These are phyloP conservation scores for Syrmaticus mikado DNA, from an alignment of 2,113 vertebrate genomes.

Conservation along the genomic window DNA sequence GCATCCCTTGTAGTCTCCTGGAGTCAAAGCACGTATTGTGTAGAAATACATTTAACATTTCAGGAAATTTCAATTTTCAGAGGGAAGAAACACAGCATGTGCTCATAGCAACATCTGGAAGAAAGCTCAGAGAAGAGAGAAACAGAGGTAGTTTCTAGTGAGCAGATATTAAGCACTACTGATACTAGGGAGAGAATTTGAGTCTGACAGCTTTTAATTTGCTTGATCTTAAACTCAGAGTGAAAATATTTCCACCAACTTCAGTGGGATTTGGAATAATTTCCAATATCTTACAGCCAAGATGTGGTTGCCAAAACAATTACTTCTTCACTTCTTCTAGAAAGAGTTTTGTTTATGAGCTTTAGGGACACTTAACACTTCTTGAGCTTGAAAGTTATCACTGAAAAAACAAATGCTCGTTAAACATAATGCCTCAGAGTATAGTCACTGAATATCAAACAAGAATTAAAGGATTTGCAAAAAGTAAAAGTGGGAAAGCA, in stretches of 20 bases:
- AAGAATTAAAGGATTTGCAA: background rate
- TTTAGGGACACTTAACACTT: background rate
- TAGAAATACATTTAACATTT: background rate
- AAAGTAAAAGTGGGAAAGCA: background rate
- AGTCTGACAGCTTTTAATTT: background rate
- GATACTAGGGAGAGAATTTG: background rate
- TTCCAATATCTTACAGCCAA: background rate
- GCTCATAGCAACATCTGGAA: background rate
- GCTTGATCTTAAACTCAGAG: background rate
- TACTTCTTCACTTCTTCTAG: background rate
- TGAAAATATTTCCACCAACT: background rate
- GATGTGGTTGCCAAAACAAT: background rate
- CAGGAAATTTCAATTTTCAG: background rate
- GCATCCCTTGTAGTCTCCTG: background rate
- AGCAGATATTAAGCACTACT: background rate
- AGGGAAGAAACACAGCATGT: background rate
- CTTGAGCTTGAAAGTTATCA: background rate
- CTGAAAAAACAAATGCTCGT: background rate
- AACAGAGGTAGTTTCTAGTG: background rate
- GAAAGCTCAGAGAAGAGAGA: background rate
- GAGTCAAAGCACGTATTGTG: background rate
- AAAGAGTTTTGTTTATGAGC: background rate
- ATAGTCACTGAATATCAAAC: background rate
- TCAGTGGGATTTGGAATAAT: background rate
- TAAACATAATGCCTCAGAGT: background rate